These are phyloP conservation scores for Megalops cyprinoides DNA, from an alignment of 2,797 vertebrate genomes.

Conservation along the genomic window DNA sequence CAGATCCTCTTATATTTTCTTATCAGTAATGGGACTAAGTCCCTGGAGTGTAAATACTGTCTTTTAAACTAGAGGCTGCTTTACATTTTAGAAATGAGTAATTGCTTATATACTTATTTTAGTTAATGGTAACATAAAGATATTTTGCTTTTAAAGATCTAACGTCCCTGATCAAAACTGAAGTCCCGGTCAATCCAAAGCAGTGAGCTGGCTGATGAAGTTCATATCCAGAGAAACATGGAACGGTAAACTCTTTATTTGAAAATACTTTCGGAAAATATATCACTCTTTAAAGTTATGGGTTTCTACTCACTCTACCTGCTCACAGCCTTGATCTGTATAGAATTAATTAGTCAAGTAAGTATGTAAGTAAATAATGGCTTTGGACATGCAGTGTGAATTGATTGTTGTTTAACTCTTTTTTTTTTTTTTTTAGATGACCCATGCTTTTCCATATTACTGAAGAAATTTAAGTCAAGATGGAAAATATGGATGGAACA, in stretches of 20 bases:
- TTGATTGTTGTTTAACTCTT: neutral
- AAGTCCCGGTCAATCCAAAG: conserved; percentile 60
- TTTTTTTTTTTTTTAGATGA: neutral
- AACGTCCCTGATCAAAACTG: conserved; percentile 63
- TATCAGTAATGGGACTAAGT: no score
- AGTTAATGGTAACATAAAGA: neutral
- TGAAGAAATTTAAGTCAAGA: neutral
- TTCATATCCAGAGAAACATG: neutral
- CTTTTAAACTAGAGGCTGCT: no score
- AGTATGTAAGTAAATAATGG: no score
- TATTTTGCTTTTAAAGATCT: conserved; percentile 60
- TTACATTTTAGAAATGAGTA: no score
- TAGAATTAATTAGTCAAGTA: no score
- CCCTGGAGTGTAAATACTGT: neutral
- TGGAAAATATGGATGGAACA: neutral
- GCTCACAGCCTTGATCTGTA: no score
- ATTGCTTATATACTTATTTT: neutral
- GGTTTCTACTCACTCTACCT: neutral
- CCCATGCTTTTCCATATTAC: neutral
- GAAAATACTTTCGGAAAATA: no score
- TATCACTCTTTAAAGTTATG: neutral
- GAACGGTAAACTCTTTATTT: neutral
- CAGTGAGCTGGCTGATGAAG: conserved; percentile 14
- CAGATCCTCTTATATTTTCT: no score
- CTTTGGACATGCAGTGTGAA: neutral